Conservation (phyloP, 2,888 invertebrate genomes). For the Ennomos quercinarius region DNA sequence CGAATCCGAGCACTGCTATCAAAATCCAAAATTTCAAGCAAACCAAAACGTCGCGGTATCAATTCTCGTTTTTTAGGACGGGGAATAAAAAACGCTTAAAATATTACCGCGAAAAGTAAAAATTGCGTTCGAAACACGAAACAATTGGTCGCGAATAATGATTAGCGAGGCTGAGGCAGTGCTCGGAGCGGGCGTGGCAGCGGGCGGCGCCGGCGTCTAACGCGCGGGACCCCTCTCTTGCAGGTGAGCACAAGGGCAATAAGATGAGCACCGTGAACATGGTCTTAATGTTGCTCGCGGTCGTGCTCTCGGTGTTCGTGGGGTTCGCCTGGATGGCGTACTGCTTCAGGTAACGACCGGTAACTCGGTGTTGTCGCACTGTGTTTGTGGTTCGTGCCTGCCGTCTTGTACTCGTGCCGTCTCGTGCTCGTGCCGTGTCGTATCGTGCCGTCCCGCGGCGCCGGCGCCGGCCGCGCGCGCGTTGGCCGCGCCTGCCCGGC, state of each 20-base stretch:
- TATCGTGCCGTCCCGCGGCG: conserved; percentile 54
- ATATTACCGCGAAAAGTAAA: background rate
- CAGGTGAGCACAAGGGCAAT: conserved; percentile 91
- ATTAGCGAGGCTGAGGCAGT: conserved; percentile 54
- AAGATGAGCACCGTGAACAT: conserved; percentile 95
- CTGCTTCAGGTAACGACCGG: conserved; percentile 94
- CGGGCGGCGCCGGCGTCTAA: conserved; percentile 82
- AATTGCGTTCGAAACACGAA: background rate
- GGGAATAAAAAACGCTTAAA: conserved; percentile 28
- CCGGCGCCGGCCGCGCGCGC: conserved; percentile 50
- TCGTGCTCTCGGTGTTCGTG: conserved; percentile 97
- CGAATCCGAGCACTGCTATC: conserved; percentile 78
- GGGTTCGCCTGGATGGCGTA: conserved; percentile 97
- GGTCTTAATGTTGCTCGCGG: conserved; percentile 96
- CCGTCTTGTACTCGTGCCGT: conserved; percentile 54
- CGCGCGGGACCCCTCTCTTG: conserved; percentile 82
- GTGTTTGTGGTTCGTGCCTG: conserved; percentile 76
- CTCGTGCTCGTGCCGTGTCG: too few species aligned
- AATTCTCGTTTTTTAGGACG: conserved; percentile 16
- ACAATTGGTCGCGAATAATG: conserved; percentile 18
- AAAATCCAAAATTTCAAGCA: conserved; percentile 48
- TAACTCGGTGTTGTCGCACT: conserved; percentile 82
- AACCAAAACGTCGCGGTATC: conserved; percentile 9
- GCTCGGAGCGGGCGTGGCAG: conserved; percentile 67
- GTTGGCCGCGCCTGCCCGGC: conserved; percentile 52